Conservation (phyloP, 2,113 vertebrate genomes). For the Eupsittula cactorum region DNA sequence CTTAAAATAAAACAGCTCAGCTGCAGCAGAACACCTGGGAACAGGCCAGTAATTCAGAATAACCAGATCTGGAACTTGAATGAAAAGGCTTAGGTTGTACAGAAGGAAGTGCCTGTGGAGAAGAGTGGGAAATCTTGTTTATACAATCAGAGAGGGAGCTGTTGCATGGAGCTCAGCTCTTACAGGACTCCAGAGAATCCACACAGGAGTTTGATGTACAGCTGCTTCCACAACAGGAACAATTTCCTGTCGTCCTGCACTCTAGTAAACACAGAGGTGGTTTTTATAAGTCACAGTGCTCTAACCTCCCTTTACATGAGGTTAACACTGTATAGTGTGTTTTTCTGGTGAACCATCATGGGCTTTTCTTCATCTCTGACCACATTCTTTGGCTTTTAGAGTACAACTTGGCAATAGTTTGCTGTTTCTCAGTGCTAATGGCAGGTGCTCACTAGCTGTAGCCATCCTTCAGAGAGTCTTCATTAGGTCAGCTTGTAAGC, state of each 20-base stretch:
- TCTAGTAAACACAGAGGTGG: accelerated
- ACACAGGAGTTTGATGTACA: not conserved
- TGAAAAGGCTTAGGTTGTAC: not conserved
- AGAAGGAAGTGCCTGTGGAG: not conserved
- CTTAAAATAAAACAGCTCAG: not conserved
- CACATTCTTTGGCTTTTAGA: not conserved
- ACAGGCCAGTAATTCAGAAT: not conserved
- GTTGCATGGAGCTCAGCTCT: not conserved
- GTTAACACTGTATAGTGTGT: not conserved
- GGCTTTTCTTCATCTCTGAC: not conserved
- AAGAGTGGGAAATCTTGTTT: not conserved
- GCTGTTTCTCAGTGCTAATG: not conserved
- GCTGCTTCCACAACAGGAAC: not conserved
- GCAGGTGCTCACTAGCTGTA: not conserved
- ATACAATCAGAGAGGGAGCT: not conserved
- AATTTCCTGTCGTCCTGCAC: not conserved
- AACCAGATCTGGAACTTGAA: not conserved
- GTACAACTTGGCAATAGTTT: not conserved
- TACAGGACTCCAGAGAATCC: not conserved
- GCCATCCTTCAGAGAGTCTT: no score
- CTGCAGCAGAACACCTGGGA: not conserved
- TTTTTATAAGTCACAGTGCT: not conserved
- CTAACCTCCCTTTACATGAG: not conserved
- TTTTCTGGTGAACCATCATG: not conserved
- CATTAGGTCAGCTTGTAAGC: not conserved